Conservation (phyloP, 2,888 invertebrate genomes). For the Polydrusus pterygomalis region DNA sequence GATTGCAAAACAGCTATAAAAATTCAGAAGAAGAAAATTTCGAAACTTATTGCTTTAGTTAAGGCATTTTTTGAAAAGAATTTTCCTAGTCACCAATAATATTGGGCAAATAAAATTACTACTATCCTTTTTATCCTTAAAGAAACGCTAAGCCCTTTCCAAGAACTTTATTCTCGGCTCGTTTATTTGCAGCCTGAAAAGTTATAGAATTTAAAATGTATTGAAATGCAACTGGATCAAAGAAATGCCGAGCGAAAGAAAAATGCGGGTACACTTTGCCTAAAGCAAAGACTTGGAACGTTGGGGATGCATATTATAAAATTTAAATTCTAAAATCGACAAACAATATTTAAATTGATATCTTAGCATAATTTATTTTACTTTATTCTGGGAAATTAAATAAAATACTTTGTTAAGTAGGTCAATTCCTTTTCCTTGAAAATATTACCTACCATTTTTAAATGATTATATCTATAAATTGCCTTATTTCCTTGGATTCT, state of each 20-base stretch:
- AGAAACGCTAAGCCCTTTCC: slow-evolving; percentile 6
- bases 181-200: slow-evolving; percentile 31
- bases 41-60: not conserved
- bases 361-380: not conserved
- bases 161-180: slow-evolving; percentile 23
- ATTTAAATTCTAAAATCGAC: slow-evolving; percentile 6
- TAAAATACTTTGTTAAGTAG: not conserved
- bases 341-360: slow-evolving; percentile 17
- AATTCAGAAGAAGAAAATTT: not conserved
- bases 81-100: not conserved
- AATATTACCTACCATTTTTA: too few relatives aligned
- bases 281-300: slow-evolving; percentile 1
- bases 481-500: too few relatives aligned
- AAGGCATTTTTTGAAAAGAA: too few relatives aligned
- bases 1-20: too few relatives aligned
- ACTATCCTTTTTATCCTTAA: not conserved
- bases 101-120: slow-evolving; percentile 12
- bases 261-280: slow-evolving; percentile 40
- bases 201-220: slow-evolving; percentile 45
- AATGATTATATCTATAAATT: too few relatives aligned
- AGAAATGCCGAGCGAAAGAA: slow-evolving; percentile 33
- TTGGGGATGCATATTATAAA: slow-evolving; percentile 8
- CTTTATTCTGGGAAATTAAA: not conserved
- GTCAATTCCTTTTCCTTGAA: not conserved
- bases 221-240: slow-evolving; percentile 45